Evolutionary conservation across 2,888 invertebrate genomes (phyloP).

Genomic region (Diploptera punctata): DNA sequence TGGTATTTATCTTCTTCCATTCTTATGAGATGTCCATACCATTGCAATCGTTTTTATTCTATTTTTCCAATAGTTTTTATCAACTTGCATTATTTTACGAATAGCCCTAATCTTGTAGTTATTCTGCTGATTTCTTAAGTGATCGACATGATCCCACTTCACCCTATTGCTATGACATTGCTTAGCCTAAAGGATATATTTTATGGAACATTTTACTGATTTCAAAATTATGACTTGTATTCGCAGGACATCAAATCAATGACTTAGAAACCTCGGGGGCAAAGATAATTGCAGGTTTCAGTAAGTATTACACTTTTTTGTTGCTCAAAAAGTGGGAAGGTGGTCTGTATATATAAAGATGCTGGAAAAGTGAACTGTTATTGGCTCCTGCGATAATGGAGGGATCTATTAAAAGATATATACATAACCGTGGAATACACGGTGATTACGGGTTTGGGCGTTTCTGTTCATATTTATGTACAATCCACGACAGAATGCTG

Average conservation of each 20-base stretch:
- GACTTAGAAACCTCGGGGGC: neutral
- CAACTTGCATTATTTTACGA: no score
- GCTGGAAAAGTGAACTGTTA: neutral
- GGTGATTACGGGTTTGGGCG: constrained; percentile 21
- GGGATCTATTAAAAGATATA: constrained; percentile 9
- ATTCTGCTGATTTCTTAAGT: no score
- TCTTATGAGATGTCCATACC: no score
- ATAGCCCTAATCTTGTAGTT: no score
- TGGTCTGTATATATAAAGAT: neutral
- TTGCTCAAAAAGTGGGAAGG: neutral
- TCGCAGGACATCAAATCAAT: neutral
- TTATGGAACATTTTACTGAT: neutral
- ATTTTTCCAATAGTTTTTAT: no score
- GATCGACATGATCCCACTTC: no score
- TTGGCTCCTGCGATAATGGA: constrained; percentile 7
- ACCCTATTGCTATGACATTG: no score
- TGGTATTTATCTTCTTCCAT: no score
- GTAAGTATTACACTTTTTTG: neutral
- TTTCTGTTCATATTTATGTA: constrained; percentile 25
- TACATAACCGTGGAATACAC: constrained; percentile 25
- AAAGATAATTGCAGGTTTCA: neutral
- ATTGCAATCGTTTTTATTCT: no score
- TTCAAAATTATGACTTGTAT: no score
- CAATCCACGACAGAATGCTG: constrained; percentile 17
- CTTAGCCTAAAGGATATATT: neutral